Evolutionary conservation across 2,888 invertebrate genomes (phyloP).

Genomic region (Pandemis cinnamomeana): DNA sequence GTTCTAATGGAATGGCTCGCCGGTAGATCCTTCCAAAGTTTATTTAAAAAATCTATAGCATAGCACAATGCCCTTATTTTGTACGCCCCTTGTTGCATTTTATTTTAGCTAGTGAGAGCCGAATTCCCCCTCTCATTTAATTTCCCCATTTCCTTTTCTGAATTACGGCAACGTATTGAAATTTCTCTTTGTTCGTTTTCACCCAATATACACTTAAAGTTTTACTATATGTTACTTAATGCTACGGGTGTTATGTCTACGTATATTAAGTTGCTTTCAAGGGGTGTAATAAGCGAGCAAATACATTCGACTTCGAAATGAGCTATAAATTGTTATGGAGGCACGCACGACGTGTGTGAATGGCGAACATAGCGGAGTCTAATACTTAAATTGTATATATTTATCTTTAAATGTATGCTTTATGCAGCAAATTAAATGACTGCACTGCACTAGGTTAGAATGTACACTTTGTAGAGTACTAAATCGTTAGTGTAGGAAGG

Average conservation of each 20-base stretch:
- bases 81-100: too few species aligned
- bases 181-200: background rate
- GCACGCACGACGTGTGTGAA: constrained; percentile 29
- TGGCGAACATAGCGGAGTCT: constrained; percentile 30
- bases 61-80: too few species aligned
- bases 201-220: background rate
- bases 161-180: background rate
- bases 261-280: constrained; percentile 46
- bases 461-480: background rate
- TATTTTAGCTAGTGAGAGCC: background rate
- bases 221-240: background rate
- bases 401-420: background rate
- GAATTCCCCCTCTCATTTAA: background rate
- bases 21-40: too few species aligned
- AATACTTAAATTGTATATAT: constrained; percentile 16
- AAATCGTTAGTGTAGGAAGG: background rate
- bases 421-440: background rate
- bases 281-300: constrained; percentile 51
- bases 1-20: too few species aligned
- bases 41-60: too few species aligned
- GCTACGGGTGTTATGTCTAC: background rate
- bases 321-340: constrained; percentile 55
- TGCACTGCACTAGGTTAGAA: background rate
- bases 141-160: background rate
- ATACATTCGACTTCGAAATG: constrained; percentile 54